These are phyloP conservation scores for Mycetomoellerius zeteki DNA, from an alignment of 1,140 invertebrate species.

Conservation along the genomic window DNA sequence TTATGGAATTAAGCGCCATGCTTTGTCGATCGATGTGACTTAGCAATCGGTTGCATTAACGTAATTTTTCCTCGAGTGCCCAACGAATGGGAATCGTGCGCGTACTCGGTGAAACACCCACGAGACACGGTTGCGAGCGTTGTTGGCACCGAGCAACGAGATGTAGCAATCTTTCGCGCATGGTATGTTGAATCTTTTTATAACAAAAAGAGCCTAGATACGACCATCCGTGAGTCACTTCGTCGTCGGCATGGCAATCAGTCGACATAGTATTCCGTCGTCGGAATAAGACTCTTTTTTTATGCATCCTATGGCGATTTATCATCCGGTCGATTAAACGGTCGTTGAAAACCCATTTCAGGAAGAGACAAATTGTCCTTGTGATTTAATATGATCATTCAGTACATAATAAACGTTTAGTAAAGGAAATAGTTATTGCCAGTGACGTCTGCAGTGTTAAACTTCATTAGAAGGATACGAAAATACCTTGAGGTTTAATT, in stretches of 20 bases:
- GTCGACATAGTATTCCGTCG: not conserved
- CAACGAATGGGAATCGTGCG: slow-evolving; percentile 45
- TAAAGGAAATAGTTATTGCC: not conserved
- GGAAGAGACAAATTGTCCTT: not conserved
- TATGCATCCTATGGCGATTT: not conserved
- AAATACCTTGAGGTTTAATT: not conserved
- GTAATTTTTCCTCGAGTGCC: slow-evolving; percentile 47
- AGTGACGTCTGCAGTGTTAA: not conserved
- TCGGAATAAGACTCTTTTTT: slow-evolving; percentile 4
- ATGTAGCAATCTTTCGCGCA: slow-evolving; percentile 70
- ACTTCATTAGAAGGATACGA: not conserved
- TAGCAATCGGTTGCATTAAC: slow-evolving; percentile 46
- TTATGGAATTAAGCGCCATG: slow-evolving; percentile 42
- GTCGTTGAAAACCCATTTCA: slow-evolving; percentile 20
- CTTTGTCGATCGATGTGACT: slow-evolving; percentile 56
- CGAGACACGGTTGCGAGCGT: slow-evolving; percentile 27
- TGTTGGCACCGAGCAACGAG: slow-evolving; percentile 68
- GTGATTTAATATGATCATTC: not conserved
- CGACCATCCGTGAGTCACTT: slow-evolving; percentile 58
- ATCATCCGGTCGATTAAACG: slow-evolving; percentile 31
- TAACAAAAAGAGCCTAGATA: slow-evolving; percentile 72
- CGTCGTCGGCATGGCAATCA: slow-evolving; percentile 44
- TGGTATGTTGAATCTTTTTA: slow-evolving; percentile 70
- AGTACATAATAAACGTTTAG: not conserved
- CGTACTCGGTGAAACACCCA: slow-evolving; percentile 62